phyloP scores from a whole-genome alignment of 2,888 invertebrate genomes.

The Troides helena region DNA sequence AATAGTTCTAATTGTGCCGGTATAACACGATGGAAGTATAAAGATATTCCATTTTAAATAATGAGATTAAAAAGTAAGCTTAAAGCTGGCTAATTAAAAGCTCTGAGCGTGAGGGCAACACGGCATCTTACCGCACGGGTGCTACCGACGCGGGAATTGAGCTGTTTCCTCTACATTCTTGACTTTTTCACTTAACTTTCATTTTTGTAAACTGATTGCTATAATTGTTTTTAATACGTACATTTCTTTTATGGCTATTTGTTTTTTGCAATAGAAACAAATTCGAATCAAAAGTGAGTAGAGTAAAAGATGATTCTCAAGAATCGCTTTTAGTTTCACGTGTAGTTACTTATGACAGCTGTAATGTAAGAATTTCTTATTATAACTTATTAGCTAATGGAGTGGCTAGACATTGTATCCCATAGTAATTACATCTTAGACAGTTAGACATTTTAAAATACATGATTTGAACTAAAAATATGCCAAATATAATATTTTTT shows the following conservation, averaged over 20 bases:
- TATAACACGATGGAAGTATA: background rate
- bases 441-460: too few relatives aligned
- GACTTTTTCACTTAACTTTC: conserved; percentile 6
- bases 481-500: too few relatives aligned
- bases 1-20: background rate
- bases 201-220: background rate
- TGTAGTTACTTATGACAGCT: too few relatives aligned
- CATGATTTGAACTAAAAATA: too few relatives aligned
- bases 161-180: conserved; percentile 10
- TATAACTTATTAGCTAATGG: too few relatives aligned
- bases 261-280: background rate
- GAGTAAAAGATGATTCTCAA: too few relatives aligned
- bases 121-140: conserved; percentile 7
- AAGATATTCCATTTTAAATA: conserved; percentile 13
- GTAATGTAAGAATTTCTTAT: too few relatives aligned
- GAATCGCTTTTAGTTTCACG: too few relatives aligned
- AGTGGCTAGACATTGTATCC: too few relatives aligned
- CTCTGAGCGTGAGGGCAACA: conserved; percentile 14
- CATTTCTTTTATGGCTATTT: background rate
- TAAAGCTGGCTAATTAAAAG: conserved; percentile 17
- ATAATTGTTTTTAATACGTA: background rate
- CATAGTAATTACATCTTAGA: too few relatives aligned
- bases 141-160: conserved; percentile 5
- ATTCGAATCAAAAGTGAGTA: too few relatives aligned
- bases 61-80: conserved; percentile 19